Evolutionary conservation across 92 coral and sea anemone genomes (phyloP).

Genomic region (Phenganax stokvisi): DNA sequence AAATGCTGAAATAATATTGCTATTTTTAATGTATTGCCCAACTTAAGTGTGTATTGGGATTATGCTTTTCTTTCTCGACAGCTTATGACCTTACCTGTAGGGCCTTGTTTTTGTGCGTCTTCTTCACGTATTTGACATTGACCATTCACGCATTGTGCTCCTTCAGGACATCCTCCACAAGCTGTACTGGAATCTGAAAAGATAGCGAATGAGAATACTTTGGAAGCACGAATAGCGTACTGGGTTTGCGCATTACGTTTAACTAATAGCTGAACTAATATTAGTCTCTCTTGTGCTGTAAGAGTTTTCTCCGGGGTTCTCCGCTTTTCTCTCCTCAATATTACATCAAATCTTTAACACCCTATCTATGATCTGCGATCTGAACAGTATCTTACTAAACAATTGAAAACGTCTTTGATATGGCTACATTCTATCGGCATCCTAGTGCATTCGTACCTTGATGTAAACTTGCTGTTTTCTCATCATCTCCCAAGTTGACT

Average conservation of each 20-base stretch:
- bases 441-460: neutral
- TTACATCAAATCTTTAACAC: too few relatives aligned
- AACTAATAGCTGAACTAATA: too few relatives aligned
- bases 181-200: too few relatives aligned
- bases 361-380: too few relatives aligned
- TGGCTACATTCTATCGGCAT: too few relatives aligned
- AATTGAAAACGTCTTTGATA: neutral
- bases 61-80: neutral
- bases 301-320: too few relatives aligned
- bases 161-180: conserved; percentile 36
- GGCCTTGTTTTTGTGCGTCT: conserved; percentile 18
- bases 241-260: too few relatives aligned
- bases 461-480: conserved; percentile 15
- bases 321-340: too few relatives aligned
- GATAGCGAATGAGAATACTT: too few relatives aligned
- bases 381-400: neutral
- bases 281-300: too few relatives aligned
- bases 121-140: conserved; percentile 35
- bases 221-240: too few relatives aligned
- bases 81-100: conserved; percentile 13
- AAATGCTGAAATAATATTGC: neutral
- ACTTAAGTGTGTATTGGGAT: neutral
- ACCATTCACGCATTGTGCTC: conserved; percentile 30
- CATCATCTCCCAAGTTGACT: conserved; percentile 37
- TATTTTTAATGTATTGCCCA: neutral